These are phyloP conservation scores for Rhagologus leucostigma DNA, from an alignment of 2,113 vertebrate species.

Conservation along the genomic window DNA sequence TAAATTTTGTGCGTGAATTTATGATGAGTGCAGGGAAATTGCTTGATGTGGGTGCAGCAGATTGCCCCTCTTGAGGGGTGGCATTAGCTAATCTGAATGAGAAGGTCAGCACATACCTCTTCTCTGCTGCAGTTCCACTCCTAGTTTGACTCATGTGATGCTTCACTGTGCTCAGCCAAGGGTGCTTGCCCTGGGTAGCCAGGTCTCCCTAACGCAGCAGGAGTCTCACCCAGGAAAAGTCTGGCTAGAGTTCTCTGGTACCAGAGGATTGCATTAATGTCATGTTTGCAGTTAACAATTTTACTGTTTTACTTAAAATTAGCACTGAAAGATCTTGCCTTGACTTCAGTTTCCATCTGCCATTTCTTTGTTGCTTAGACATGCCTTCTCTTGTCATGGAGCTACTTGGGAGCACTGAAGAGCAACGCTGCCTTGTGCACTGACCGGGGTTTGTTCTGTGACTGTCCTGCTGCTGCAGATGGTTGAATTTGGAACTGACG, in stretches of 20 bases:
- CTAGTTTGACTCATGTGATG: fast-evolving
- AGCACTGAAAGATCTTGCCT: background rate
- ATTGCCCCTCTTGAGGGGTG: fast-evolving
- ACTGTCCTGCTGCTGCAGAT: background rate
- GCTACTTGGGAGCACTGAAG: background rate
- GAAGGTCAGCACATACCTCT: background rate
- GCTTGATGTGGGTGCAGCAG: background rate
- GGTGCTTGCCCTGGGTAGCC: fast-evolving
- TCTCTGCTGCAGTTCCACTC: background rate
- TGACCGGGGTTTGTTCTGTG: background rate
- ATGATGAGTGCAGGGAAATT: background rate
- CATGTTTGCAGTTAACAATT: background rate
- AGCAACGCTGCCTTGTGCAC: background rate
- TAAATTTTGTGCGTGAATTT: background rate
- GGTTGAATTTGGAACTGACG: background rate
- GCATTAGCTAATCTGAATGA: background rate
- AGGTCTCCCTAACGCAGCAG: background rate
- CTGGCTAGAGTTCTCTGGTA: background rate
- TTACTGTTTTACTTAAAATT: background rate
- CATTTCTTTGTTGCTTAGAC: background rate
- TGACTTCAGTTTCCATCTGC: background rate
- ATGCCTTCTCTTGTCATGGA: background rate
- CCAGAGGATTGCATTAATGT: background rate
- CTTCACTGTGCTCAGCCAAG: background rate
- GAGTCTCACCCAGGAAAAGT: background rate